Conservation (phyloP, 1,140 invertebrate genomes). For the Phortica variegata region DNA sequence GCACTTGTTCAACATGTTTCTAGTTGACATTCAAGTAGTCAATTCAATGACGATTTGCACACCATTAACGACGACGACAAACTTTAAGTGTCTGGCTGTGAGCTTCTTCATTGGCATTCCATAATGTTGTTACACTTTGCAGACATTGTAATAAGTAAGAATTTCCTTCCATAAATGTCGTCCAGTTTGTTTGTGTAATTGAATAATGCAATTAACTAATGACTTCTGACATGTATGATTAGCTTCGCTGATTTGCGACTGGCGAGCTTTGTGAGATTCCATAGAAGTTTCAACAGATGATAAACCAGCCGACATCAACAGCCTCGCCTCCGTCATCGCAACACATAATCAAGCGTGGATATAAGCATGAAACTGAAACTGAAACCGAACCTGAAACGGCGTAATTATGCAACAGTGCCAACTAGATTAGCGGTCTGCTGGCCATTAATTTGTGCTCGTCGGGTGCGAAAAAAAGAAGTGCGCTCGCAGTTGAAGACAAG, state of each 20-base stretch:
- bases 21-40: too few species aligned
- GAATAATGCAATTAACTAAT: conserved; percentile 46
- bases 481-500: not conserved
- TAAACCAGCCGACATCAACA: conserved; percentile 13
- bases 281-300: conserved; percentile 1
- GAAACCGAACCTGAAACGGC: conserved; percentile 31
- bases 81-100: too few species aligned
- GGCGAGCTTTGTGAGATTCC: conserved; percentile 1
- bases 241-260: conserved; percentile 1
- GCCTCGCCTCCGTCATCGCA: conserved; percentile 1
- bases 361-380: too few species aligned
- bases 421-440: conserved; percentile 50
- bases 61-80: too few species aligned
- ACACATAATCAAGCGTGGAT: conserved; percentile 17
- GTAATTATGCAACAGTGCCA: conserved; percentile 48
- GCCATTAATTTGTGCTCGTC: conserved; percentile 42
- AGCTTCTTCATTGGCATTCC: conserved; percentile 19
- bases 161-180: too few species aligned
- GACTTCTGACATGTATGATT: too few species aligned
- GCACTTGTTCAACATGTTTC: too few species aligned
- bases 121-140: conserved; percentile 39
- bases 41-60: too few species aligned
- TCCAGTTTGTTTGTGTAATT: conserved; percentile 38
- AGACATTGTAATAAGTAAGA: conserved; percentile 42
- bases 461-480: conserved; percentile 39